Evolutionary conservation across 2,888 invertebrate species (phyloP), one percentile per base, ranked within the genome.

Genomic region (Diaphora mendica): DNA sequence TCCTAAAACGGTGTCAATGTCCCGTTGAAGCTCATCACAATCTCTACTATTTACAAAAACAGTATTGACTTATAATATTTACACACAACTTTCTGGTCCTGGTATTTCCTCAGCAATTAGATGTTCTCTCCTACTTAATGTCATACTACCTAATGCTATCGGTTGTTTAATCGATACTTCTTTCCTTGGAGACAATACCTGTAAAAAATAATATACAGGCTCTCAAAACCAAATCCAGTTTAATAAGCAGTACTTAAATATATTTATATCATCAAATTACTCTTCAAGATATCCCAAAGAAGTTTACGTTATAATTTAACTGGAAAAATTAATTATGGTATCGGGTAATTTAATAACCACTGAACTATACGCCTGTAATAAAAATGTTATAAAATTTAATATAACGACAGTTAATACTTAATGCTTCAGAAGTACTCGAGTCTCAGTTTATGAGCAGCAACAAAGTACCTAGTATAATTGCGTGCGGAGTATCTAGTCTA

Each of bases 71-170:
- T 77, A 77, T 74, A 73, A 76, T 13, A 71, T 88, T 87, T 94
- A 95, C 89, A 95, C 95, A 92, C 95, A 95, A 88, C 95, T 95
- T 81, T 95, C 95, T 82, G 95, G 95, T 72, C 95, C 95, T 73
- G 95, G 95, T 78, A 95, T 94, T 82, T 95, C 95, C 86, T 95
- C 95, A 1, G 95, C 94, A 92, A 95, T 94, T 51, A 95, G 92
- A 79, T 95, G 95, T 79, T 94, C 95, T 87, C 95, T 88, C 86
- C 94, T 94, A 85, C 93, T 94, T 79, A 95, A 82, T 7, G 94
- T 92, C 79, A 92, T 87, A 42, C 88, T 91, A 44, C 91, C 91
- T 75, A 91, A 86, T 11, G 88, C 80, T 20, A 83, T 76, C 20
- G 90, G 85, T 72, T 85, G 90, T 79, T 93, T 93, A 85, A 88